Evolutionary conservation across 1,140 invertebrate species (phyloP), one percentile per base, ranked within the genome.

Genomic region (Bombus haemorrhoidalis): DNA sequence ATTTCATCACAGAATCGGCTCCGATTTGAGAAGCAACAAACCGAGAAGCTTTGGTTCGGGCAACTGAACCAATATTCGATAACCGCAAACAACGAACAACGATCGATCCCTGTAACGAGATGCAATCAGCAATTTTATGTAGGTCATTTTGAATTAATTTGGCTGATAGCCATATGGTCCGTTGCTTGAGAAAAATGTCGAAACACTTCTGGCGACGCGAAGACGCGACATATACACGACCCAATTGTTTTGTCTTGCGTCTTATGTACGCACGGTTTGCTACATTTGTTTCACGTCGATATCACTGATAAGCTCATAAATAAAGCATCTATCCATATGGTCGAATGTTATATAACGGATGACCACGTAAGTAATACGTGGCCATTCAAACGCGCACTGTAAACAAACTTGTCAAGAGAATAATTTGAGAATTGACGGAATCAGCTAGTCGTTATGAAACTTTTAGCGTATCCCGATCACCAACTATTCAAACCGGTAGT

Each of bases 161-260:
- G 83, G 83, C 76, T 22, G 15, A 0, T 3, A 10, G 47, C 82
- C 75, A 84, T 25, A 37, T 12, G 6, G 12, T 32, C 15, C 8
- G 8, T 37, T 43, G 32, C 39, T 79, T n/a, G 28, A 47, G 83
- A 84, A 79, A 84, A 84, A 79, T 47, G 22, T 59, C 53, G 53
- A 71, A 71, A 79, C 75, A 47, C 53, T 84, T 72, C n/a, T 68
- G 83, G 83, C 83, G 83, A 71, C 83, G 10, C 10, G 32, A 71
- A 79, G 83, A 84, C 83, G 83, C 75, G 81, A 77, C 81, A 37
- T 34, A 32, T 43, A 32, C 62, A 34, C 81, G 82, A 84, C 82
- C 76, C 75, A 79, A 84, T 84, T 84, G 83, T 79, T 62, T 47
- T 10, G 47, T 77, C 82, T 78, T 25, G 47, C 15, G 15, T 72